Evolutionary conservation across 2,113 vertebrate species (phyloP).

Genomic region (Lampris megalopsis): DNA sequence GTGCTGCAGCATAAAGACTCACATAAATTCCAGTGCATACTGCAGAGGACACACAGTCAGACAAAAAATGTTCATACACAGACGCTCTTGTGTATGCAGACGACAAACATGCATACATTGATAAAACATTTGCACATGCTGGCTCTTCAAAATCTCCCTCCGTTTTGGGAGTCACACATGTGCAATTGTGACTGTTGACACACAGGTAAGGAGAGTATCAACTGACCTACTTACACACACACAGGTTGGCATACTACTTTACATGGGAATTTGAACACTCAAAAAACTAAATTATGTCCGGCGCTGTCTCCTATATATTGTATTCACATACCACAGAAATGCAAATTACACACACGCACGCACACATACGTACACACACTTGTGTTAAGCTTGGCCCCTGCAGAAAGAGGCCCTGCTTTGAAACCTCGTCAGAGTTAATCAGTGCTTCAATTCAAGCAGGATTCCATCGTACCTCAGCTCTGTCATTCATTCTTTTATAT

Average conservation of each 20-base stretch:
- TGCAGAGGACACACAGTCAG: too few species aligned
- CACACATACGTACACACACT: constrained; percentile 7
- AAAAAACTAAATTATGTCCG: neutral
- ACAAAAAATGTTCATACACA: too few species aligned
- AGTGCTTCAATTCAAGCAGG: constrained; percentile 63
- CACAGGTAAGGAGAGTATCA: too few species aligned
- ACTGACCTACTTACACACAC: neutral
- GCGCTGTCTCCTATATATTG: constrained; percentile 34
- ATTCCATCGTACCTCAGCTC: constrained; percentile 56
- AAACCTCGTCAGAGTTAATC: constrained; percentile 69
- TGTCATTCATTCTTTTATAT: constrained; percentile 57
- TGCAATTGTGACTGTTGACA: too few species aligned
- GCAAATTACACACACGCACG: constrained; percentile 40
- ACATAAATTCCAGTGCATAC: too few species aligned
- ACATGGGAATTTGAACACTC: neutral
- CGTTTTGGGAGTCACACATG: too few species aligned
- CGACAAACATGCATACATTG: too few species aligned
- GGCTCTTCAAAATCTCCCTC: too few species aligned
- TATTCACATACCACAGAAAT: constrained; percentile 46
- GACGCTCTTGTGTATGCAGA: too few species aligned
- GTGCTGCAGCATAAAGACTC: neutral
- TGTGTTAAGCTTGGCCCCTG: constrained; percentile 39
- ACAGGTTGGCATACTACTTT: neutral
- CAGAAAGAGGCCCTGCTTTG: constrained; percentile 60
- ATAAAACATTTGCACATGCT: too few species aligned